phyloP scores from a whole-genome alignment of 2,797 vertebrate genomes.

The Psittacula derbiana region DNA sequence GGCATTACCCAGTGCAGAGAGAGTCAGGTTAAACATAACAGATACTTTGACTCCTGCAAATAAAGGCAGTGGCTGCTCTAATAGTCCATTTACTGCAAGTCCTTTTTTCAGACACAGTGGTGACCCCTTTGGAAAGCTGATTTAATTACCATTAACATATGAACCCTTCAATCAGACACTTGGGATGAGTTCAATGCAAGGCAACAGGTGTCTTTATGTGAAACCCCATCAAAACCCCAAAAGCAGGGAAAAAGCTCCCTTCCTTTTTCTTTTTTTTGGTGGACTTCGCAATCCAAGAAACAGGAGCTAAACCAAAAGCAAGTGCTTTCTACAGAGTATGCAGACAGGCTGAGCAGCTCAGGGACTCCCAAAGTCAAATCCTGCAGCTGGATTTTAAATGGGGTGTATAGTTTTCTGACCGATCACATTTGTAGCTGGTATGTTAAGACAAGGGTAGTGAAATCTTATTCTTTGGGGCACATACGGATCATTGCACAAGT shows the following conservation, averaged over 20 bases:
- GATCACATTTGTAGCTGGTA: slow-evolving; percentile 18
- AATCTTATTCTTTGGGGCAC: slow-evolving; percentile 39
- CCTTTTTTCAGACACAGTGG: neutral
- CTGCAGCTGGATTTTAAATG: slow-evolving; percentile 43
- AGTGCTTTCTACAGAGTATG: neutral
- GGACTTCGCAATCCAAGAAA: neutral
- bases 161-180: neutral
- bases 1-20: neutral
- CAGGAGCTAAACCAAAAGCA: neutral
- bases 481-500: slow-evolving; percentile 40
- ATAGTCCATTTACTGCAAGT: neutral
- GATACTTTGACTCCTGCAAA: neutral
- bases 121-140: neutral
- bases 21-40: neutral
- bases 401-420: slow-evolving; percentile 30
- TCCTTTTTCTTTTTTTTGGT: neutral
- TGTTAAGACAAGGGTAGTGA: slow-evolving; percentile 48
- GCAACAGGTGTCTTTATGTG: neutral
- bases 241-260: neutral
- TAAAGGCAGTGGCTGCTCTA: neutral
- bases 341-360: neutral
- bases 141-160: neutral
- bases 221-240: neutral
- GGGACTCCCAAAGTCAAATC: slow-evolving; percentile 6
- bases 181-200: neutral